These are phyloP conservation scores for Gila robusta DNA, from an alignment of 2,797 vertebrate species.

Conservation along the genomic window DNA sequence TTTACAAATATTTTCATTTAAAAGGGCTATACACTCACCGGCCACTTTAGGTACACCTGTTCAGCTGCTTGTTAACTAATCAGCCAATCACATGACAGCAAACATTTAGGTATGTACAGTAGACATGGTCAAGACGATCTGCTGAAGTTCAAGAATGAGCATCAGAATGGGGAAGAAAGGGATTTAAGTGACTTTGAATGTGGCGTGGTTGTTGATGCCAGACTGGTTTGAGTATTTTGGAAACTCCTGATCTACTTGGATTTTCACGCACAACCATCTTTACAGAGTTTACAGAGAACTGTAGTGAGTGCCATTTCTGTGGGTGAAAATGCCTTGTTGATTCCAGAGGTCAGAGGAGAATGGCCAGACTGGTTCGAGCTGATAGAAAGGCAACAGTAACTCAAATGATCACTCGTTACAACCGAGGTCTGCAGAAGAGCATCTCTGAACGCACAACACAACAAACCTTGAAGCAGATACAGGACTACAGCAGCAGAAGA, in stretches of 20 bases:
- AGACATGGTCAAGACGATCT: neutral
- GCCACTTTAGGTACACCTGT: neutral
- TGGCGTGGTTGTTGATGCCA: too few relatives aligned
- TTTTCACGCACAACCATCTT: neutral
- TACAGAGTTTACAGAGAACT: neutral
- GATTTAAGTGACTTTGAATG: neutral
- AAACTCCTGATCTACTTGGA: neutral
- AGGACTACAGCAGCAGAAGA: neutral
- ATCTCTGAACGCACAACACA: neutral
- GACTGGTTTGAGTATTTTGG: neutral
- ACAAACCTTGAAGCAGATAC: neutral
- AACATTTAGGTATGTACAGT: neutral
- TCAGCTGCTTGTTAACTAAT: neutral
- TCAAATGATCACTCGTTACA: neutral
- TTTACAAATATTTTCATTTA: neutral
- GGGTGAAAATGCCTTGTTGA: slow-evolving; percentile 40
- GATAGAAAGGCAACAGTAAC: slow-evolving; percentile 25
- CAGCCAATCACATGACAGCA: neutral
- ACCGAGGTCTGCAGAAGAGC: neutral
- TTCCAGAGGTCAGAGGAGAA: slow-evolving; percentile 53
- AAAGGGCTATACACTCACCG: neutral
- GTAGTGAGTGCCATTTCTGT: neutral
- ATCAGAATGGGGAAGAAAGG: neutral
- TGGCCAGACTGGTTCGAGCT: slow-evolving; percentile 24
- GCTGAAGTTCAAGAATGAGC: neutral